Evolutionary conservation across 2,888 invertebrate species (phyloP).

Genomic region (Mongoloraphidia duomilia): DNA sequence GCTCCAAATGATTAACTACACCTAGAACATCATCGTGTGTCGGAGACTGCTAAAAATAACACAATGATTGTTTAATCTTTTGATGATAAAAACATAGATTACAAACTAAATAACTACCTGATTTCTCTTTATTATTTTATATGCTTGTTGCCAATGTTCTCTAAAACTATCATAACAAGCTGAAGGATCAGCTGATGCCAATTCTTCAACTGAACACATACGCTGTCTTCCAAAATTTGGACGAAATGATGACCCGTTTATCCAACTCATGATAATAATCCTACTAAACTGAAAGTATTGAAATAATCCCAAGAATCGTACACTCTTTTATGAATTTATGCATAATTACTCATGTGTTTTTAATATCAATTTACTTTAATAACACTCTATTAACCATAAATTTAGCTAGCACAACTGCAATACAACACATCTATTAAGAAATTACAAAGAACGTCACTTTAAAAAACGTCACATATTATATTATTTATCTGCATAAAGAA

Average conservation of each 20-base stretch:
- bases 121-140: constrained; percentile 65
- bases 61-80: constrained; percentile 6
- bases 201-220: too few relatives aligned
- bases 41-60: constrained; percentile 35
- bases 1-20: constrained; percentile 83
- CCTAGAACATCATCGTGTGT: constrained; percentile 76
- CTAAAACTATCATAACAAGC: constrained; percentile 88
- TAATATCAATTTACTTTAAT: too few relatives aligned
- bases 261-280: constrained; percentile 3
- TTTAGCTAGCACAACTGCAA: too few relatives aligned
- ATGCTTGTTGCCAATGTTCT: constrained; percentile 87
- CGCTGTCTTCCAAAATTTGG: neutral
- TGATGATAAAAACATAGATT: constrained; percentile 5
- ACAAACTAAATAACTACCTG: constrained; percentile 33
- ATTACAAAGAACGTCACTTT: too few relatives aligned
- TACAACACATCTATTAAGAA: too few relatives aligned
- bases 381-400: too few relatives aligned
- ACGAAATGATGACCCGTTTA: constrained; percentile 1
- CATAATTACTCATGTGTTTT: too few relatives aligned
- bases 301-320: too few relatives aligned
- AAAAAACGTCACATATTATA: too few relatives aligned
- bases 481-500: too few relatives aligned
- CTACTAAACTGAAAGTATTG: too few relatives aligned
- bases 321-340: too few relatives aligned
- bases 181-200: constrained; percentile 46